Evolutionary conservation across 2,888 invertebrate genomes (phyloP).

Genomic region (Elgonia sp.): DNA sequence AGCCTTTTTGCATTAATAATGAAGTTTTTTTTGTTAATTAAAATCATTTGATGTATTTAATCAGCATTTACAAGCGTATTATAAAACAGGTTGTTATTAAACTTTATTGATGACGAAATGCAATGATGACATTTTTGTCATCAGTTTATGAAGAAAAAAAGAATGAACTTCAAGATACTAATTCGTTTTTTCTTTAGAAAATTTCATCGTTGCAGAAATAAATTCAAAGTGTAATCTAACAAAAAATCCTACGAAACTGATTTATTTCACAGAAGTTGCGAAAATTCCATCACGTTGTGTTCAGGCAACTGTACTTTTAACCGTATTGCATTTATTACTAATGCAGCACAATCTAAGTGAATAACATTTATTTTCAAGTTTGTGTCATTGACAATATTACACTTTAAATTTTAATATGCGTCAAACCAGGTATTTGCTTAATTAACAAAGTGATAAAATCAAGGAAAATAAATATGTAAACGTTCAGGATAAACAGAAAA

Average conservation of each 20-base stretch:
- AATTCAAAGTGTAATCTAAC: too few species aligned
- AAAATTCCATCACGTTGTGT: constrained; percentile 1
- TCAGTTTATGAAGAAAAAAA: too few species aligned
- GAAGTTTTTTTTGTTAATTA: background rate
- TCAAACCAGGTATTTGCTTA: background rate
- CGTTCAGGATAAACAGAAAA: too few species aligned
- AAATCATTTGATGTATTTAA: background rate
- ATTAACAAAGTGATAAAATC: constrained; percentile 14
- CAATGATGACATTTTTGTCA: background rate
- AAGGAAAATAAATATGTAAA: constrained; percentile 16
- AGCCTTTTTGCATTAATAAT: too few species aligned
- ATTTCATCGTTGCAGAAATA: too few species aligned
- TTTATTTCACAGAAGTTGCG: background rate
- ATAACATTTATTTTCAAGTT: constrained; percentile 19
- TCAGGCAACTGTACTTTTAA: constrained; percentile 19
- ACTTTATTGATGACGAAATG: background rate
- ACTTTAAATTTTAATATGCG: background rate
- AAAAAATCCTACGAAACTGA: background rate
- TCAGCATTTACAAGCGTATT: background rate
- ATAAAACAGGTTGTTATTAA: constrained; percentile 9
- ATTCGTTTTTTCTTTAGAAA: too few species aligned
- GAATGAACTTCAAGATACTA: too few species aligned
- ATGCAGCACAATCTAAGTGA: background rate
- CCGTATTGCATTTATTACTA: constrained; percentile 5
- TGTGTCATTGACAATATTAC: background rate